Base-by-base conservation (phyloP, 1,140 invertebrate species). In the Goniozus legneri region DNA sequence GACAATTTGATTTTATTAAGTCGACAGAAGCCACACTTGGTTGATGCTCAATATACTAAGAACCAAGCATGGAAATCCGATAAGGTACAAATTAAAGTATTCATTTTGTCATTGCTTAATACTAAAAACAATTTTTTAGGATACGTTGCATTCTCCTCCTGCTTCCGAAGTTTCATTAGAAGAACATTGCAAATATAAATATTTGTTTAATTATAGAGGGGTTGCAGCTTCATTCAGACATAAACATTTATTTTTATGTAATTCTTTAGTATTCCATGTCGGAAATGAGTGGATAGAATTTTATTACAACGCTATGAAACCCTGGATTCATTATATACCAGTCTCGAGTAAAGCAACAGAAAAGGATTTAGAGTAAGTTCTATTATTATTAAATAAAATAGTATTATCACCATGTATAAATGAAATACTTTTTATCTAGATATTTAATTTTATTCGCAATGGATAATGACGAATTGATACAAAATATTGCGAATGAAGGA, bases 1-100 rank as follows among this genome's bases (percentile, higher is more conserved):
- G 95, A 98, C 77, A 81, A 89, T 35, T 75, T 98, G n/a, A 77
- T 98, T 44, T 72, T 93, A 31, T 72, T 98, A 2, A 95, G 93
- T 22, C 78, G 94, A 48, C 80, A 81, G 32, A 69, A 83, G 33
- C 86, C 91, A 12, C 77, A 91, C 2, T 65, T 97, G 31, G 85
- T 92, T 14, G 90, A 97, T 80, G 95, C 95, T 7, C 82, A 90
- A 50, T 98, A 97, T 70, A 98, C 95, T 0, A 97, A 96, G 75
- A 98, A 98, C 78, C 95, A 98, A 79, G 95, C 95, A 1, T 98
- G 95, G 95, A 96, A 92, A 72, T 97, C 94, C 21, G 84, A 91
- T 56, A 80, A 81, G 47, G 87, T 88, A 78, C 64, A 30, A 14
- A n/a, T n/a, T 27, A 27, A 27, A 27, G 24, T 34, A 39, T 30